Evolutionary conservation across 2,888 invertebrate species (phyloP).

Genomic region (Kryphioiulus occultus): DNA sequence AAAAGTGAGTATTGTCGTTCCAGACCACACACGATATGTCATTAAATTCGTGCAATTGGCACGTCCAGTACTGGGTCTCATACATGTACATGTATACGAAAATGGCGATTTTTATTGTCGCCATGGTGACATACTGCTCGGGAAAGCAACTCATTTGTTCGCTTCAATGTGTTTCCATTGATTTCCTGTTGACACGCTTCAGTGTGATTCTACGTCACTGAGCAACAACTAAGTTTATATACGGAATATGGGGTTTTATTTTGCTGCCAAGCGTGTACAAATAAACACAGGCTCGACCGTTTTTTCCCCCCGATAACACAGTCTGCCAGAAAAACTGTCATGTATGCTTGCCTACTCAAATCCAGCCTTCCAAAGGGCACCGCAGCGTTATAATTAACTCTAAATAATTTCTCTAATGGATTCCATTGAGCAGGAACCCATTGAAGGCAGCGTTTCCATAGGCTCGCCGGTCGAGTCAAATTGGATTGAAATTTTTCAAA

Average conservation of each 20-base stretch:
- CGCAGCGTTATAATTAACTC: slow-evolving; percentile 9
- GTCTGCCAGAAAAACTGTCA: background rate
- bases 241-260: background rate
- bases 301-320: background rate
- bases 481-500: background rate
- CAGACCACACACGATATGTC: background rate
- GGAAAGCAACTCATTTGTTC: slow-evolving; percentile 33
- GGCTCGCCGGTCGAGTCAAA: background rate
- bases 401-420: background rate
- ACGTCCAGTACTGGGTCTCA: background rate
- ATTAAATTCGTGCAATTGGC: background rate
- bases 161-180: slow-evolving; percentile 41
- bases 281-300: background rate
- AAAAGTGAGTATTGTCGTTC: background rate
- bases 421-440: background rate
- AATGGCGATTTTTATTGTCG: slow-evolving; percentile 25
- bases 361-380: background rate
- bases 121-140: slow-evolving; percentile 3
- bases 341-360: background rate
- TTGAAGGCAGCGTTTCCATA: background rate
- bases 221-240: slow-evolving; percentile 43
- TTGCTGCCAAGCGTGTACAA: background rate
- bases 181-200: slow-evolving; percentile 43
- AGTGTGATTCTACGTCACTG: slow-evolving; percentile 43
- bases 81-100: background rate